Conservation (phyloP, 1,140 invertebrate genomes). For the Penaeus vannamei region DNA sequence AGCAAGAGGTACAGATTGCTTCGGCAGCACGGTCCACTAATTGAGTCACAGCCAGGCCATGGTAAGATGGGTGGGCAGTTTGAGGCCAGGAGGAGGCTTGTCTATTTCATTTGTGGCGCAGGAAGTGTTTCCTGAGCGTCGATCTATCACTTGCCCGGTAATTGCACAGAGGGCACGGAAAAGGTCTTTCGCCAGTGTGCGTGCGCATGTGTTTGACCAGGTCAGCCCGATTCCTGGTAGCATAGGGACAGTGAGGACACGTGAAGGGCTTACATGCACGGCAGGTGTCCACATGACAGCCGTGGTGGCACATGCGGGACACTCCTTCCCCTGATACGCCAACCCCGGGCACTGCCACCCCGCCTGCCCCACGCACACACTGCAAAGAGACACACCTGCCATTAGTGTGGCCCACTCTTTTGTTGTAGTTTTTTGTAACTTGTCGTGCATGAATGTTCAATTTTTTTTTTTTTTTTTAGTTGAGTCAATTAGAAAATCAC, state of each 20-base stretch:
- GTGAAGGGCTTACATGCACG: constrained; percentile 51
- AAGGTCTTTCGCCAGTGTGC: constrained; percentile 49
- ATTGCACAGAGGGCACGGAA: constrained; percentile 38
- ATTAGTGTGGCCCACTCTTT: constrained; percentile 36
- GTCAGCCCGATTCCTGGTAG: constrained; percentile 42
- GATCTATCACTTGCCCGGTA: constrained; percentile 52
- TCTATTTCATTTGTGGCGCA: constrained; percentile 37
- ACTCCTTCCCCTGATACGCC: constrained; percentile 39
- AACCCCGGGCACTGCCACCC: constrained; percentile 38
- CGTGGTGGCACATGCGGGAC: constrained; percentile 45
- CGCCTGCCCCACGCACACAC: constrained; percentile 48
- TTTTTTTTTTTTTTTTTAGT: too few species aligned
- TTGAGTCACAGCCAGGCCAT: too few species aligned
- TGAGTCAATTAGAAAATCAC: too few species aligned
- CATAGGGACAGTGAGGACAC: constrained; percentile 50
- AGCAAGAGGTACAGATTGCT: background rate
- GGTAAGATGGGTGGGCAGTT: too few species aligned
- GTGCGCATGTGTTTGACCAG: constrained; percentile 53
- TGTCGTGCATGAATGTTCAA: too few species aligned
- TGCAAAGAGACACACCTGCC: constrained; percentile 55
- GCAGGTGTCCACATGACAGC: constrained; percentile 47
- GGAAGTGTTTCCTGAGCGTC: constrained; percentile 55
- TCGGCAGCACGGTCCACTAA: too few species aligned
- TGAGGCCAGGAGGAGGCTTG: background rate
- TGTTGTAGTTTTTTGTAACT: too few species aligned